phyloP scores from a whole-genome alignment of 2,113 vertebrate genomes.

The Brachyhypopomus occidentalis region DNA sequence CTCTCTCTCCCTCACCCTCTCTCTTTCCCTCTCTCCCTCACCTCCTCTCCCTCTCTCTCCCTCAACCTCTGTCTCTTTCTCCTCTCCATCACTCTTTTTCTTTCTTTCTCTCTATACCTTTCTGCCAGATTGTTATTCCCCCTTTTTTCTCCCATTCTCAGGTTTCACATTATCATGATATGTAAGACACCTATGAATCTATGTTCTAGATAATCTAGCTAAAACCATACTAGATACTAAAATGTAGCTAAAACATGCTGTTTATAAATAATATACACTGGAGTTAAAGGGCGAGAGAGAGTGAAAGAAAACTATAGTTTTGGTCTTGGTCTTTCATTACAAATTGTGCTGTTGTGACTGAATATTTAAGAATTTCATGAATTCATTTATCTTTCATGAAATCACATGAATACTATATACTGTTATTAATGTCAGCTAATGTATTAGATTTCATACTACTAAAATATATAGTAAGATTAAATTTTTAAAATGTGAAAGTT shows the following conservation, averaged over 20 bases:
- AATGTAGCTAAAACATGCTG: not conserved
- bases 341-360: too few relatives aligned
- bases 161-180: slow-evolving; percentile 20
- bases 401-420: not conserved
- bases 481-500: not conserved
- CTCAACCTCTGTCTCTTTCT: slow-evolving; percentile 52
- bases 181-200: not conserved
- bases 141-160: slow-evolving; percentile 15
- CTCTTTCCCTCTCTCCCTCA: slow-evolving; percentile 60
- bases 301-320: too few relatives aligned
- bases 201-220: not conserved
- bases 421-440: too few relatives aligned
- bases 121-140: too few relatives aligned
- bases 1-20: slow-evolving; percentile 52
- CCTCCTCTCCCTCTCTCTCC: slow-evolving; percentile 49
- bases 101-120: not conserved
- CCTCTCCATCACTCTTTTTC: slow-evolving; percentile 26
- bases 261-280: not conserved
- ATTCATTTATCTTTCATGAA: not conserved
- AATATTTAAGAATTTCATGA: too few relatives aligned
- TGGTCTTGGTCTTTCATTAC: too few relatives aligned
- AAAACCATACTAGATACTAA: not conserved
- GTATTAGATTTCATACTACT: not conserved
- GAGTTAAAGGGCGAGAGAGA: too few relatives aligned
- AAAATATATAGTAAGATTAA: too few relatives aligned